Evolutionary conservation across 2,888 invertebrate genomes (phyloP).

Genomic region (Aphidoletes aphidimyza): DNA sequence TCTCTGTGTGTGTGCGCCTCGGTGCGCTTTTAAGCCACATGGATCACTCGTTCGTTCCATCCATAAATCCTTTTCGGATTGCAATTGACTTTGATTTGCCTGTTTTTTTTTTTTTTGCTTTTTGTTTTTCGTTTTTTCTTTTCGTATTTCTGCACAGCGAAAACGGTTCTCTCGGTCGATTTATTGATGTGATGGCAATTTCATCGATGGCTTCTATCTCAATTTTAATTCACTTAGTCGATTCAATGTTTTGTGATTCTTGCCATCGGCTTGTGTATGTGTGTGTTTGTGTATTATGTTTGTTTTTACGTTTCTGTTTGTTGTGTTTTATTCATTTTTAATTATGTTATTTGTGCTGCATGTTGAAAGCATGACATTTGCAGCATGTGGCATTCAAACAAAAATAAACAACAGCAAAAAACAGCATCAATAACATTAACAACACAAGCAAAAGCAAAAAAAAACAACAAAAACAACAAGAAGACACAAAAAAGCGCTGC

Average conservation of each 20-base stretch:
- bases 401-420: neutral
- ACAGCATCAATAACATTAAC: neutral
- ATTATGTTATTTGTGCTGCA: slow-evolving; percentile 44
- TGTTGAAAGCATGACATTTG: slow-evolving; percentile 31
- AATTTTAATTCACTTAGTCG: too few relatives aligned
- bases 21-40: too few relatives aligned
- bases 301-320: neutral
- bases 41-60: neutral
- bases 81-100: slow-evolving; percentile 10
- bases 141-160: neutral
- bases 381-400: neutral
- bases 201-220: too few relatives aligned
- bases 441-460: neutral
- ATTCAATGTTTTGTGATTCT: too few relatives aligned
- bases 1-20: neutral
- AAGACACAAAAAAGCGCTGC: too few relatives aligned
- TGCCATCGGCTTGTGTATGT: too few relatives aligned
- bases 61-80: slow-evolving; percentile 21
- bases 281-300: neutral
- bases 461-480: neutral
- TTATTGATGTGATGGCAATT: slow-evolving; percentile 14
- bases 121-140: neutral
- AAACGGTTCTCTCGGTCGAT: neutral
- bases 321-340: slow-evolving; percentile 27
- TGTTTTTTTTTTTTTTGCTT: neutral